Evolutionary conservation across 2,797 vertebrate species (phyloP), one percentile per base, ranked within the genome.

Genomic region (Xenops minutus): DNA sequence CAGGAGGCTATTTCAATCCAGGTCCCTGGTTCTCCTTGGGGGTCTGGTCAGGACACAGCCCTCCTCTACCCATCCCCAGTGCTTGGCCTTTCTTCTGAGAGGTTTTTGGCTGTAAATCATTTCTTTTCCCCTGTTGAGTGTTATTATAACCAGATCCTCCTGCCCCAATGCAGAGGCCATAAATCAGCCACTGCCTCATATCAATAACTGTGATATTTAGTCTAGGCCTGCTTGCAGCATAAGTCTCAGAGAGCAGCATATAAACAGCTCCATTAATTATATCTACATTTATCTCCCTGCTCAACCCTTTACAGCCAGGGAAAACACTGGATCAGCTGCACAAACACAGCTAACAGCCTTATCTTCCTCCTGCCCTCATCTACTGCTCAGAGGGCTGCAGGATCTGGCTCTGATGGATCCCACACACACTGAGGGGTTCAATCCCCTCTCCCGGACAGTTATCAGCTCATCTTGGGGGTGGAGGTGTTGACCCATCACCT

Each of bases 131-230:
- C 56, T 39, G 41, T 24, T 56, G 88, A 89, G 37, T 17, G 67
- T 95, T 95, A 44, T 22, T 84, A 89, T 72, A 96, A 92, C 46
- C 76, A 96, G 90, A 92, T 74, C 81, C 92, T 83, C 72, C 88
- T 91, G 81, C 89, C 77, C 43, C 37, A 39, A 30, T 2, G 10
- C 52, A 32, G 48, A 86, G 21, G 58, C 41, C 69, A 67, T 95
- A 93, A 93, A 92, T 95, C 1, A 3, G 64, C 91, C 52, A 26
- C 85, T 74, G 54, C 72, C 62, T 91, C 78, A 6, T 92, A 85
- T 94, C 93, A 77, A 64, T 84, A 82, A 86, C 12, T 8, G 19
- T 71, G 76, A 54, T 95, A 96, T 96, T 97, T 96, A 97, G 93
- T 93, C 91, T 96, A 72, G 72, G 37, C 44, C 44, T 69, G 74